phyloP scores from a whole-genome alignment of 2,888 invertebrate genomes.

The Acanthococcus lagerstroemiae region DNA sequence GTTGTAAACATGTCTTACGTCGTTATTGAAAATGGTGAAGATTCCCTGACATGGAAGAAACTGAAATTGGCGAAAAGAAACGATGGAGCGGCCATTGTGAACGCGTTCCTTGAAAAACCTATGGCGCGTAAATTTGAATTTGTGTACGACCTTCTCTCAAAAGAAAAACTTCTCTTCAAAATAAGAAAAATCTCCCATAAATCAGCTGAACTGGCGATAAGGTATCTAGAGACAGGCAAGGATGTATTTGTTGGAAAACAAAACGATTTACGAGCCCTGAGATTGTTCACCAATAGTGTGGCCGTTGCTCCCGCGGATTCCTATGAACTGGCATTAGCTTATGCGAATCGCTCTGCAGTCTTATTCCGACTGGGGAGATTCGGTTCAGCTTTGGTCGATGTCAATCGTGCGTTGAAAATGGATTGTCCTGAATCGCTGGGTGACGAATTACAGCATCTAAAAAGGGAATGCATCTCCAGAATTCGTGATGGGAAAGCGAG shows the following conservation, averaged over 20 bases:
- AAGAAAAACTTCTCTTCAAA: not conserved
- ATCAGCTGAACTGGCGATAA: not conserved
- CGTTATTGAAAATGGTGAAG: too few species aligned
- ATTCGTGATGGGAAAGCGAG: constrained; percentile 27
- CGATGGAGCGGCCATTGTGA: too few species aligned
- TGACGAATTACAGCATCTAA: constrained; percentile 56
- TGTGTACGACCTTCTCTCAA: not conserved
- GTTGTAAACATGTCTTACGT: too few species aligned
- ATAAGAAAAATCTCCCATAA: not conserved
- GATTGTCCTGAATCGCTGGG: constrained; percentile 53
- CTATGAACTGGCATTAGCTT: constrained; percentile 51
- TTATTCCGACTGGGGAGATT: constrained; percentile 50
- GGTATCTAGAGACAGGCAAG: not conserved
- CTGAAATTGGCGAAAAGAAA: too few species aligned
- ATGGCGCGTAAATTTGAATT: too few species aligned
- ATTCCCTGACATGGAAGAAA: too few species aligned
- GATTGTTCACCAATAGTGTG: constrained; percentile 54
- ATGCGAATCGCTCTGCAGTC: constrained; percentile 61
- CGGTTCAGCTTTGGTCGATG: constrained; percentile 55
- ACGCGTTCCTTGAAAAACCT: too few species aligned
- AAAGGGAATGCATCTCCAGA: constrained; percentile 33
- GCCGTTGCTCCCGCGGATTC: constrained; percentile 48
- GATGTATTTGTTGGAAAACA: constrained; percentile 49
- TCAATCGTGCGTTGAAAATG: constrained; percentile 50
- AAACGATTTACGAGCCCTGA: constrained; percentile 46